A percentile compares a stretch with the other conserved stretches of the same genome.
Evolutionary conservation across 64 coral and sea anemone species (phyloP).

Genomic region (Platygyra sinensis): DNA sequence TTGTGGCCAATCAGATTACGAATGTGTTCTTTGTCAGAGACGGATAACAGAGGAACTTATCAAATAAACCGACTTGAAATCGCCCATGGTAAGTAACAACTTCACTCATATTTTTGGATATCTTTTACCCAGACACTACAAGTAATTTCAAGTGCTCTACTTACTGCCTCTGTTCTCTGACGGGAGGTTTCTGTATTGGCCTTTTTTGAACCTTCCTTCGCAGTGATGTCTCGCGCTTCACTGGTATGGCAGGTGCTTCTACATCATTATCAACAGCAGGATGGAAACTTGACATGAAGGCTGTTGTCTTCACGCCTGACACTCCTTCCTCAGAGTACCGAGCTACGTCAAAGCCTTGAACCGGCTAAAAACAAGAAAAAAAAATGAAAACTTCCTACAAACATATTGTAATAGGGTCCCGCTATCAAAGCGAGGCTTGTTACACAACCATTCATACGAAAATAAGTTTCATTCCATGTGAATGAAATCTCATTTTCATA

Average conservation of each 20-base stretch:
- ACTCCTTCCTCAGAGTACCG: slow-evolving; percentile 21
- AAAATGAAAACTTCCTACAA: not conserved
- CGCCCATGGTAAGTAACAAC: too few relatives aligned
- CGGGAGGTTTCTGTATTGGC: slow-evolving; percentile 24
- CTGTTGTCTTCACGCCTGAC: slow-evolving; percentile 16
- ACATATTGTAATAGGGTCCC: too few relatives aligned
- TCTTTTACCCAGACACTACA: not conserved
- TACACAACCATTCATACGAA: too few relatives aligned
- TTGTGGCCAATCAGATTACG: too few relatives aligned
- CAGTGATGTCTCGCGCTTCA: slow-evolving; percentile 51
- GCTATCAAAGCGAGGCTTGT: too few relatives aligned
- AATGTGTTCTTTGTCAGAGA: too few relatives aligned
- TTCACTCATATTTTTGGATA: too few relatives aligned
- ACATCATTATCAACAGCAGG: not conserved
- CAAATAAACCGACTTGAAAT: too few relatives aligned
- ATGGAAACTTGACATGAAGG: not conserved
- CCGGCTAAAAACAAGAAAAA: not conserved
- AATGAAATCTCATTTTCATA: too few relatives aligned
- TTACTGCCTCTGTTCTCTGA: not conserved
- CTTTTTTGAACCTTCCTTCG: slow-evolving; percentile 61
- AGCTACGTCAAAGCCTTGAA: slow-evolving; percentile 7
- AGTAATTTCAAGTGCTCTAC: not conserved
- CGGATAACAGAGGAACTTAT: not conserved
- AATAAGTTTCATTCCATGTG: too few relatives aligned
- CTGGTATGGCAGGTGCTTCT: not conserved